phyloP scores from a whole-genome alignment of 2,888 invertebrate species.

The Nesidiocoris tenuis region DNA sequence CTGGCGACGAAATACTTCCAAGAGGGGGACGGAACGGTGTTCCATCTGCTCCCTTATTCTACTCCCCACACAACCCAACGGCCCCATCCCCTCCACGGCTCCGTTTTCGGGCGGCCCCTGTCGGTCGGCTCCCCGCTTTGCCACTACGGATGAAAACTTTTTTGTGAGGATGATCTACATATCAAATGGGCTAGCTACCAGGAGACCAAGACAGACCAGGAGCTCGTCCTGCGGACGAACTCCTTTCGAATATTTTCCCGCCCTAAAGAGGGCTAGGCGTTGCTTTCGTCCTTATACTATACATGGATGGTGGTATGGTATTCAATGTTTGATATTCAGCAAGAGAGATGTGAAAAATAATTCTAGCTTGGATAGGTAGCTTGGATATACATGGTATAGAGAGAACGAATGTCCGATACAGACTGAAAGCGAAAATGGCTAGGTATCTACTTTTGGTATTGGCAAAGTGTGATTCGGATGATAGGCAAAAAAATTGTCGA shows the following conservation, averaged over 20 bases:
- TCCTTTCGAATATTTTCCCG: background rate
- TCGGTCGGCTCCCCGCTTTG: background rate
- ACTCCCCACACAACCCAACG: background rate
- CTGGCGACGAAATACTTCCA: background rate
- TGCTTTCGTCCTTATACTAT: too few relatives aligned
- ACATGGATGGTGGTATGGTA: too few relatives aligned
- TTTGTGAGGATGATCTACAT: constrained; percentile 42
- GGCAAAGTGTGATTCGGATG: too few relatives aligned
- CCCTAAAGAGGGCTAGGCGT: too few relatives aligned
- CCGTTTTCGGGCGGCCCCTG: background rate
- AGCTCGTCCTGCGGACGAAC: constrained; percentile 8
- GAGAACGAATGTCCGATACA: too few relatives aligned
- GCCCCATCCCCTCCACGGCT: background rate
- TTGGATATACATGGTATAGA: too few relatives aligned
- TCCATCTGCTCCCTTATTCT: background rate
- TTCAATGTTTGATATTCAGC: too few relatives aligned
- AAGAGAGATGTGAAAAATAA: too few relatives aligned
- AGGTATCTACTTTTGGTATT: too few relatives aligned
- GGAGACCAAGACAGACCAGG: constrained; percentile 23
- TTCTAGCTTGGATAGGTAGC: too few relatives aligned
- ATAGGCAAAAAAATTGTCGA: too few relatives aligned
- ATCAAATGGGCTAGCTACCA: constrained; percentile 42
- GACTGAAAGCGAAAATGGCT: too few relatives aligned
- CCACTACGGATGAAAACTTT: constrained; percentile 28
- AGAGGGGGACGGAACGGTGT: background rate